Base-by-base conservation (phyloP, 2,797 vertebrate species). In the Saguinus oedipus region DNA sequence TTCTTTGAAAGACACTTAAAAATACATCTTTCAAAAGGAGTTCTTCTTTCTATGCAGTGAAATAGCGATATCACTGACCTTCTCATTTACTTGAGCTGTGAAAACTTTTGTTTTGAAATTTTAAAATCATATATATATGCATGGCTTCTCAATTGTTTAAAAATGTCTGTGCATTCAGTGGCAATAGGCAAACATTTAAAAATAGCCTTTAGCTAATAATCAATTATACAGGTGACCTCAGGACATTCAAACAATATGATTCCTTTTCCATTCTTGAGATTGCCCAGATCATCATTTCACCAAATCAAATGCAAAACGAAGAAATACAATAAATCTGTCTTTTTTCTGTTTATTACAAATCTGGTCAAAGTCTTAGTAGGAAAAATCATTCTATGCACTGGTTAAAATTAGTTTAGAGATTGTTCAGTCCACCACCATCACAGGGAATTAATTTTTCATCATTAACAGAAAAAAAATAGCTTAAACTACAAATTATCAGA, bases 1-100 rank as follows among this genome's bases (percentile, higher is more conserved):
- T 98, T 98, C 98, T 98, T 98, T 98, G 98, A 99, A 98, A 98
- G 93, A 95, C 96, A 96, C 93, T 98, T 98, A 96, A 98, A 98
- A 98, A 98, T 98, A 97, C 94, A 98, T 98, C 97, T 98, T 97
- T 98, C 95, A 95, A 97, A 98, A 96, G 95, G 91, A 95, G 79
- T 79, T 64, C 53, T 97, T 95, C 74, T 97, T 97, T 96, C 95
- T 97, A 82, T 88, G 42, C 83, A 75, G 91, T 50, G 57, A 50
- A 97, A 93, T 26, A 95, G 95, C 26, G 50, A 79, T 48, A 92
- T 76, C 81, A 82, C 53, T 79, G 82, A 94, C 50, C 48, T 78
- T 68, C 53, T 90, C 70, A 81, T 83, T 79, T 72, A 76, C 61
- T 26, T 48, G 89, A 85, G 36, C 64, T 81, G 44, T 46, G 87